A percentile compares a stretch with the other conserved stretches of the same genome.
Conservation (phyloP, 1,140 invertebrate genomes). For the Oedothorax gibbosus region DNA sequence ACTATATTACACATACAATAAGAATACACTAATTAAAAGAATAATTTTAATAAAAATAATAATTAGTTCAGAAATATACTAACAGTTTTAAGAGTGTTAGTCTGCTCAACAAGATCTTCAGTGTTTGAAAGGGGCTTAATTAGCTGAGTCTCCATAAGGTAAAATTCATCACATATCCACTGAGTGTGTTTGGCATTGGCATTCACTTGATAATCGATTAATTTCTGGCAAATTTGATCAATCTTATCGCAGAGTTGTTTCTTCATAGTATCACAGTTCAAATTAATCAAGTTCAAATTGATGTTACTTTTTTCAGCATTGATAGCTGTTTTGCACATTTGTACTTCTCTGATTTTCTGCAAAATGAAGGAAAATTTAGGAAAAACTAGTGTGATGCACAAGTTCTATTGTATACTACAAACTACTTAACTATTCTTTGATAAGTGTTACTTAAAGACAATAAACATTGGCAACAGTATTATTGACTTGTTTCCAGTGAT, state of each 20-base stretch:
- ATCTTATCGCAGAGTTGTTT: constrained; percentile 45
- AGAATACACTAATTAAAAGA: not conserved
- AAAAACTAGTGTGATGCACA: not conserved
- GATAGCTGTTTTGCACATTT: constrained; percentile 2
- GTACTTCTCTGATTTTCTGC: constrained; percentile 55
- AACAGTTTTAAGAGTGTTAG: constrained; percentile 31
- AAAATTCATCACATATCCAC: constrained; percentile 54
- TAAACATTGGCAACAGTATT: too few relatives aligned
- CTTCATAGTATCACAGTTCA: constrained; percentile 46
- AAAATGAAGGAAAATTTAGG: not conserved
- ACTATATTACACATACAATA: not conserved
- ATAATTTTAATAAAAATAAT: not conserved
- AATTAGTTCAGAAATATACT: constrained; percentile 11
- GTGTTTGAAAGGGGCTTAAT: constrained; percentile 42
- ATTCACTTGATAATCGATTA: constrained; percentile 43
- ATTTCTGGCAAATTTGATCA: constrained; percentile 30
- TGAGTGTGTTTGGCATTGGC: constrained; percentile 39
- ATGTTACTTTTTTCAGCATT: constrained; percentile 38
- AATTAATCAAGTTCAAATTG: constrained; percentile 36
- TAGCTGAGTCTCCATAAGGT: constrained; percentile 23
- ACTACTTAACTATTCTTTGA: too few relatives aligned
- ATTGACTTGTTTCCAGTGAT: too few relatives aligned
- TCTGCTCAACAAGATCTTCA: constrained; percentile 40
- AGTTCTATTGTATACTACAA: too few relatives aligned
- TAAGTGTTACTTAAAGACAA: too few relatives aligned